Base-by-base conservation (phyloP, 2,113 vertebrate species). In the Mionectes macconnelli region DNA sequence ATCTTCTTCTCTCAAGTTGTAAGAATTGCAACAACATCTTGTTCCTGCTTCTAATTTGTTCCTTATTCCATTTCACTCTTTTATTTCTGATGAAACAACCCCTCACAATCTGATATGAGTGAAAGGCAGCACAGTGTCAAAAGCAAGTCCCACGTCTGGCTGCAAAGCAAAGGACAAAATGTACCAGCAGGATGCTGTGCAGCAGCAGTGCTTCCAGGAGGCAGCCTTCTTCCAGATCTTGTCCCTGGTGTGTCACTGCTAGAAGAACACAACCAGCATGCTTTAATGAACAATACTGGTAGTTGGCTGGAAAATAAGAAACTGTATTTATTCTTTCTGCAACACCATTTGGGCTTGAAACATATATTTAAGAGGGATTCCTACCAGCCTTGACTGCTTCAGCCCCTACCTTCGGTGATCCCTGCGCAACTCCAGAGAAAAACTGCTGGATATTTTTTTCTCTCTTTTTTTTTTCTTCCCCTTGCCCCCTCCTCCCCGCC, bases 81-180 rank as follows among this genome's bases (percentile, higher is more conserved):
- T 62, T 90, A 67, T 94, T 96, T 84, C 89, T 67, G 49, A 60
- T 85, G 35, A 82, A 94, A 82, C 53, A 91, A 57, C 33, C 59
- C n/a, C 60, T 85, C 75, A 75, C 86, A 87, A 70, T 89, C 91
- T 84, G 50, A 90, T 44, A 69, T 2, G n/a, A 84, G 68, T 73
- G 60, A 92, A 83, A 89, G 77, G 80, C 93, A 91, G 62, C 68
- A 49, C 37, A 55, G 78, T 13, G 31, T 81, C 79, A 86, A 77
- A 70, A 95, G 69, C 31, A 90, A 89, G 67, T 52, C 87, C 62
- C 81, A 81, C 2, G 10, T 87, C 68, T 91, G 87, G 50, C 84
- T 89, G 84, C 82, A 85, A 90, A 91, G 90, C 53, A 70, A 83
- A 79, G 90, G 92, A 96, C 95, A 86, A 85, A 92, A 94, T 84